Conservation (phyloP, 2,113 vertebrate species). For the Aegotheles bennettii region DNA sequence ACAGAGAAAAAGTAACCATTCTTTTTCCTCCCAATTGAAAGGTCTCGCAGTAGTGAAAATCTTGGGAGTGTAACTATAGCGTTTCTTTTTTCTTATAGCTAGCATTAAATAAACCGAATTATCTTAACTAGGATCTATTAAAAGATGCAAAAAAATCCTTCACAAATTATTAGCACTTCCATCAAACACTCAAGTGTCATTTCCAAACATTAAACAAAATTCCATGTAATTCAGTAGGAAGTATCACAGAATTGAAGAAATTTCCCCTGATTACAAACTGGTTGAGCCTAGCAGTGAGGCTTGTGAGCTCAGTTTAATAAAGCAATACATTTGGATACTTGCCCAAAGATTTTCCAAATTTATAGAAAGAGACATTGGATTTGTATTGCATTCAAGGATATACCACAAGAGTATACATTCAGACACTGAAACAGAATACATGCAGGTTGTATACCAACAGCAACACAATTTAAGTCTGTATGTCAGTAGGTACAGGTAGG, state of each 20-base stretch:
- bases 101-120: neutral
- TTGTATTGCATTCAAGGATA: neutral
- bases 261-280: neutral
- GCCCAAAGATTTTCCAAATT: neutral
- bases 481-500: neutral
- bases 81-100: neutral
- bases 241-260: neutral
- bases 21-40: neutral
- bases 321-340: neutral
- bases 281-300: neutral
- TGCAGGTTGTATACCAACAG: neutral
- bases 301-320: neutral
- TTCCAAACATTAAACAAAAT: neutral
- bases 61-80: neutral
- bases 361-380: neutral
- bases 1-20: neutral
- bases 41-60: neutral
- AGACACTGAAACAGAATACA: neutral
- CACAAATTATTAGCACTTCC: neutral
- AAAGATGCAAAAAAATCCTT: neutral
- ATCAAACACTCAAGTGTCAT: neutral
- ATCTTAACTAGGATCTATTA: neutral
- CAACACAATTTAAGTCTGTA: neutral
- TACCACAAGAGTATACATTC: neutral
- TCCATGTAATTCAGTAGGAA: neutral